Percentiles rank a stretch among this genome's conserved stretches.
These are phyloP conservation scores for Benitochromis conjunctus DNA, from an alignment of 2,113 vertebrate genomes.

Conservation along the genomic window DNA sequence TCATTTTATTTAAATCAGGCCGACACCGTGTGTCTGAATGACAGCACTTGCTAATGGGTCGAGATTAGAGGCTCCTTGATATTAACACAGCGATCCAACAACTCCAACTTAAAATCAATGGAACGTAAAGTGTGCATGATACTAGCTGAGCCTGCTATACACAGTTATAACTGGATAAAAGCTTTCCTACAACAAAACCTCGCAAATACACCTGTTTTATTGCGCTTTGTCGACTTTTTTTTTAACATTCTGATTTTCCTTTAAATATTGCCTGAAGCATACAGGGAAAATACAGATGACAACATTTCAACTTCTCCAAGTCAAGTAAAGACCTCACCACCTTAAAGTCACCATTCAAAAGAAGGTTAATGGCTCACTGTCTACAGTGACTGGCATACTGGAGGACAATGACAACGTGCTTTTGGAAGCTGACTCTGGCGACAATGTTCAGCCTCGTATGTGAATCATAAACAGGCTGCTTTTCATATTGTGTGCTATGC, in stretches of 20 bases:
- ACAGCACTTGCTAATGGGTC: constrained; percentile 96
- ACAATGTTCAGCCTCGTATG: neutral
- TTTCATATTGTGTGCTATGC: neutral
- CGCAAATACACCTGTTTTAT: neutral
- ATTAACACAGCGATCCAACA: constrained; percentile 86
- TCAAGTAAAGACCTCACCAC: neutral
- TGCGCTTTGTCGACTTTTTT: neutral
- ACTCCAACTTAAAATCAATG: constrained; percentile 59
- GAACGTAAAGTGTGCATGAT: neutral
- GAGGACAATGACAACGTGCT: neutral
- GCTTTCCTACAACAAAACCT: neutral
- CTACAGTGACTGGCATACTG: neutral
- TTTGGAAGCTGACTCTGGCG: neutral
- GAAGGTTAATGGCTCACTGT: neutral
- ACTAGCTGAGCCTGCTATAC: neutral
- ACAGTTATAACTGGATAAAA: neutral
- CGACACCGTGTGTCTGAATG: constrained; percentile 99
- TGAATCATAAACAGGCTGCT: neutral
- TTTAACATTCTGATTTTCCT: neutral
- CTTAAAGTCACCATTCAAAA: neutral
- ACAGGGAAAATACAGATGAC: neutral
- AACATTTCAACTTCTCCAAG: neutral
- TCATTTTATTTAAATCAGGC: constrained; percentile 99
- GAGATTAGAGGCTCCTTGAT: constrained; percentile 93
- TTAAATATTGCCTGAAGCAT: neutral